Percentiles rank a stretch among this genome's conserved stretches.
Evolutionary conservation across 2,113 vertebrate species (phyloP).

Genomic region (Anoplopoma fimbria): DNA sequence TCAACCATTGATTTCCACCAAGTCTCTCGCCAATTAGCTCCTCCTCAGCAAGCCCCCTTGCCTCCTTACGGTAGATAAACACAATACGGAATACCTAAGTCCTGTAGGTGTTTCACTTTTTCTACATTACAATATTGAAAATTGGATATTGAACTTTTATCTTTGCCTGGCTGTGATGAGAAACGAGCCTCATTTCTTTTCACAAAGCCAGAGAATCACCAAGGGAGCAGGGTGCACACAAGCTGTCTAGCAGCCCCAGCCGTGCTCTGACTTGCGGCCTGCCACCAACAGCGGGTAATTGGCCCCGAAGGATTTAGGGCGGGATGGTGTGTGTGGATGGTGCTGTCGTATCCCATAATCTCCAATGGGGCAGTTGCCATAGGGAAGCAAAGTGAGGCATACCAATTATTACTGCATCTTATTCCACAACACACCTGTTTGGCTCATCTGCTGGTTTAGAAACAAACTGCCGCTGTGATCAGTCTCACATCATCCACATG

Average conservation of each 20-base stretch:
- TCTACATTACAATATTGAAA: not conserved
- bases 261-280: constrained; percentile 81
- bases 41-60: not conserved
- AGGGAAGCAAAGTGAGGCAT: constrained; percentile 75
- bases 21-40: constrained; percentile 75
- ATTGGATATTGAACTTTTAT: not conserved
- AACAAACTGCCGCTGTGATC: constrained; percentile 45
- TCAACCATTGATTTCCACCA: constrained; percentile 63
- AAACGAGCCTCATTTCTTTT: constrained; percentile 51
- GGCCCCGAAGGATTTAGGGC: constrained; percentile 81
- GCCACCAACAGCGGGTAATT: constrained; percentile 85
- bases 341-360: constrained; percentile 72
- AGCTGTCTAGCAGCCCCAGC: constrained; percentile 80
- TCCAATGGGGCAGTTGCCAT: constrained; percentile 80
- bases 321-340: constrained; percentile 69
- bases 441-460: constrained; percentile 48
- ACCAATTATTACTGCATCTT: constrained; percentile 81
- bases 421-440: constrained; percentile 81
- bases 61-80: not conserved
- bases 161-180: constrained; percentile 10
- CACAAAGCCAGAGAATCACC: constrained; percentile 53
- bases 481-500: constrained; percentile 9
- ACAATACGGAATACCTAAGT: not conserved
- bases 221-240: constrained; percentile 59
- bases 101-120: not conserved